Base-by-base conservation (phyloP, 2,888 invertebrate genomes). In the Punctoribates punctum region DNA sequence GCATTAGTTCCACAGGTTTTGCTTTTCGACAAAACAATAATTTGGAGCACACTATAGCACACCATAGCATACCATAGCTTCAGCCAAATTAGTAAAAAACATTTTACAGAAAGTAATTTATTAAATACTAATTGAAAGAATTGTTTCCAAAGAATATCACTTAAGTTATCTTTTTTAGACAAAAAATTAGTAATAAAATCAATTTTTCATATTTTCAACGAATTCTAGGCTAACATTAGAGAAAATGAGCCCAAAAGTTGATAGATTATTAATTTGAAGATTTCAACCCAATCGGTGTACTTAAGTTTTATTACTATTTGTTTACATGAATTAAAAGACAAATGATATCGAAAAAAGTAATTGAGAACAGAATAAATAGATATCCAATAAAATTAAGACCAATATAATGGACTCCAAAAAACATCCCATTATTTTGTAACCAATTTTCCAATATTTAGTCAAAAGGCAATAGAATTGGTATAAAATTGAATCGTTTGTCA, bases 41-140 rank as follows among this genome's bases (percentile, higher is more conserved):
- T 38, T 67, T 67, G 27, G 65, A 67, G 34, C 65, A 67, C 20
- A 60, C 6, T 3, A 3, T 34, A 34, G 8, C n/a, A 34, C 34
- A 34, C n/a, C 65, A 67, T 4, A 25, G 25, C 27, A 38, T 38
- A 38, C 8, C 65, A 67, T 20, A 38, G 65, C 11, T 67, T 20
- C 17, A n/a, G 15, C 29, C 8, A 57, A 25, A 51, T 6, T 62
- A 62, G 8, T 1, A n/a, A 34, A 67, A 0, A 34, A 67, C 20
- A 11, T 67, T 4, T 38, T 29, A 17, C 23, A n/a, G 1, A 67
- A 34, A 67, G 34, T 29, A 65, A 62, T 65, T n/a, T 65, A 65
- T 65, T 65, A 65, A n/a, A 38, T 67, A 3, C 5, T 67, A 67
- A 67, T 38, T 38, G 29, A 38, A 38, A 60, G 20, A 25, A n/a